phyloP scores from a whole-genome alignment of 2,113 vertebrate genomes.

The Psittacara wagleri region DNA sequence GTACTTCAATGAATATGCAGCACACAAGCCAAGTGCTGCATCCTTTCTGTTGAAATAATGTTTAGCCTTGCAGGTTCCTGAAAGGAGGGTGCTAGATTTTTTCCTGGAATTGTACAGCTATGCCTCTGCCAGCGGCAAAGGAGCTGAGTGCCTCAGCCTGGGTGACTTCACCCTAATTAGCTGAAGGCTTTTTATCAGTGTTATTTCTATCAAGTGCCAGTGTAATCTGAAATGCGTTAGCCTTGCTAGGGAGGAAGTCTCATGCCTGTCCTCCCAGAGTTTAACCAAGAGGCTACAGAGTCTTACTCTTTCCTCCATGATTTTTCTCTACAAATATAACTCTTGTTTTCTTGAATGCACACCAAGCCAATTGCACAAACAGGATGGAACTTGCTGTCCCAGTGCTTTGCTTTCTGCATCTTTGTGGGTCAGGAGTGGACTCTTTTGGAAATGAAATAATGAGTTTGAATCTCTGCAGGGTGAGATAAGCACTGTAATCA shows the following conservation, averaged over 20 bases:
- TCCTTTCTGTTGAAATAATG: not conserved
- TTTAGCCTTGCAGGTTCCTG: not conserved
- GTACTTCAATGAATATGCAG: not conserved
- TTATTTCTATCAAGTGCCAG: not conserved
- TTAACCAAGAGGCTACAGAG: not conserved
- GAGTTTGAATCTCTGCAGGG: not conserved
- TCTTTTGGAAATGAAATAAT: not conserved
- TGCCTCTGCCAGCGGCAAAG: not conserved
- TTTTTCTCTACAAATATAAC: not conserved
- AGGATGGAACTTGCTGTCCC: not conserved
- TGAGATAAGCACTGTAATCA: not conserved
- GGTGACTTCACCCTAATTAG: not conserved
- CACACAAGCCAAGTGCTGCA: not conserved
- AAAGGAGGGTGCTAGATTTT: not conserved
- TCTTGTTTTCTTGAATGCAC: not conserved
- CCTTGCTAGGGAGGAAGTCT: not conserved
- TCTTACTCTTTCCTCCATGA: not conserved
- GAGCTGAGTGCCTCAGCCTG: not conserved
- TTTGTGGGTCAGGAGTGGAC: fast-evolving
- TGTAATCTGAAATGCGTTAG: not conserved
- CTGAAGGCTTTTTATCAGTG: not conserved
- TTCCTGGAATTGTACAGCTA: not conserved
- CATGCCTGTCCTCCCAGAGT: not conserved
- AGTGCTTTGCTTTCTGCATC: not conserved
- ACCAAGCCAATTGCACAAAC: not conserved